Evolutionary conservation across 2,797 vertebrate species (phyloP).

Genomic region (Podargus strigoides): DNA sequence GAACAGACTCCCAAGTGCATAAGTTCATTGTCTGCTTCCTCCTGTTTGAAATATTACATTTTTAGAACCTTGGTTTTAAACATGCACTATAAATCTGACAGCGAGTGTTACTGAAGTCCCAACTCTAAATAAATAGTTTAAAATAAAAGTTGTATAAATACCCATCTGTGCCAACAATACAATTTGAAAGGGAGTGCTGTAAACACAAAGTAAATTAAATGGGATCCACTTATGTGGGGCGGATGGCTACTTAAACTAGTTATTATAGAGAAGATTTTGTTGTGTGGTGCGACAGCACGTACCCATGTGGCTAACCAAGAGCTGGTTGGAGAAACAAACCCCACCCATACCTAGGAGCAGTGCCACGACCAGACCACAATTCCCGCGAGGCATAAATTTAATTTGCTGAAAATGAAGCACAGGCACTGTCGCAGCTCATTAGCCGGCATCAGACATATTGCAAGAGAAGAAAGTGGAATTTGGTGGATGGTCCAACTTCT

Average conservation of each 20-base stretch:
- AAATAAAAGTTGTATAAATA: slow-evolving; percentile 80
- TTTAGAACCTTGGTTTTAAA: slow-evolving; percentile 54
- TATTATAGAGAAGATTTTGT: slow-evolving; percentile 75
- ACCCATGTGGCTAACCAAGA: slow-evolving; percentile 75
- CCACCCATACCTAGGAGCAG: slow-evolving; percentile 73
- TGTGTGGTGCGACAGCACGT: slow-evolving; percentile 77
- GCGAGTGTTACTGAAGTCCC: slow-evolving; percentile 58
- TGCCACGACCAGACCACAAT: slow-evolving; percentile 73
- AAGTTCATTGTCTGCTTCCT: slow-evolving; percentile 18
- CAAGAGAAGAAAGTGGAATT: slow-evolving; percentile 73
- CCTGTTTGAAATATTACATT: slow-evolving; percentile 29
- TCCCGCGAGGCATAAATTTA: slow-evolving; percentile 72
- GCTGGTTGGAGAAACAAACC: slow-evolving; percentile 73
- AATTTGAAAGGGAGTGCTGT: slow-evolving; percentile 70
- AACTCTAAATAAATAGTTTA: slow-evolving; percentile 75
- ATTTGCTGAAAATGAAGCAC: slow-evolving; percentile 76
- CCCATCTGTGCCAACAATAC: slow-evolving; percentile 61
- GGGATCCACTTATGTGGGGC: slow-evolving; percentile 67
- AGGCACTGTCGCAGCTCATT: slow-evolving; percentile 70
- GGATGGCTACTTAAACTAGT: slow-evolving; percentile 69
- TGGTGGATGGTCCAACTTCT: slow-evolving; percentile 69
- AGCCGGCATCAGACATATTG: slow-evolving; percentile 69
- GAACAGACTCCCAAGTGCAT: neutral
- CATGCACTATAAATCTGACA: slow-evolving; percentile 56
- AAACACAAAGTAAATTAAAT: slow-evolving; percentile 76